Evolutionary conservation across 2,797 vertebrate genomes (phyloP), one percentile per base, ranked within the genome.

Genomic region (Eulemur mongoz): DNA sequence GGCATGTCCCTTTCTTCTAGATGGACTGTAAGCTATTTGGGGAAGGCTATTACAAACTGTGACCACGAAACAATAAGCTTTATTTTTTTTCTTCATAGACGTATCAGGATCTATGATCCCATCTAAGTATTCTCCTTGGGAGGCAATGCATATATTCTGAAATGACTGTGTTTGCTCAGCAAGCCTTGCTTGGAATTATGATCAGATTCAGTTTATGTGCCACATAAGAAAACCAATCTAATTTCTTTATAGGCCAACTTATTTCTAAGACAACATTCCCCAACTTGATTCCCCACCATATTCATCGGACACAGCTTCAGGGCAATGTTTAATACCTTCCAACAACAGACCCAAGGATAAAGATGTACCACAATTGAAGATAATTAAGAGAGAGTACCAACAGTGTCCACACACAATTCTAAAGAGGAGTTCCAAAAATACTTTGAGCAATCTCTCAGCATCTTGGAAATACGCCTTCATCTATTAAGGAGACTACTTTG

Each of bases 161-260:
- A 91, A 94, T 27, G 63, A n/a, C 43, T 75, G 5, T 18, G 65
- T 70, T 94, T 86, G 69, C 67, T 57, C 57, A 85, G 70, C 43
- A 81, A 72, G 25, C n/a, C 43, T 86, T 93, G 84, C 69, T 61
- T 57, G 59, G 72, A 93, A 79, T 75, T 89, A 69, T 65, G 87
- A 40, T 89, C 78, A 75, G 32, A 90, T 92, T 95, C 43, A 9
- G 6, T 93, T 91, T 83, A 73, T 73, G 54, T 25, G n/a, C 25
- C 35, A 73, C n/a, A 48, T 5, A 70, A 69, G 30, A 91, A 96
- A 89, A 70, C 12, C n/a, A 78, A 70, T 73, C n/a, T 73, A 79
- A 81, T 89, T 97, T 88, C 57, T 93, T 69, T 83, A 57, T 7
- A 83, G 32, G 20, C 45, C 25, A 10, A n/a, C 50, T 81, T 78